Evolutionary conservation across 2,797 vertebrate species (phyloP), one percentile per base, ranked within the genome.

Genomic region (Alectoris magna): DNA sequence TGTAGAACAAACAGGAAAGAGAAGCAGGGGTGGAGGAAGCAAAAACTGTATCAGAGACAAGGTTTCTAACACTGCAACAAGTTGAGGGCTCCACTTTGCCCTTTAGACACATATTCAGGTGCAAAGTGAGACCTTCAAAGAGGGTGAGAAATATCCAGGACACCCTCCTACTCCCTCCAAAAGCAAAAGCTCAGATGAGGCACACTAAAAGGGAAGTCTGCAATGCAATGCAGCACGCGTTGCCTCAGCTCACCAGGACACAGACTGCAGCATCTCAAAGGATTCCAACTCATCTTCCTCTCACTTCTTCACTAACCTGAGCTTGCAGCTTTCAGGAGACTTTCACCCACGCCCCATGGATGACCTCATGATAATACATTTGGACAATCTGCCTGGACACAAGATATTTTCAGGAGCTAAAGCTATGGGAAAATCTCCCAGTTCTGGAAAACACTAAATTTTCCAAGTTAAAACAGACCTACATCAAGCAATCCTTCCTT

Each of bases 1-100:
- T 98, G 90, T 53, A 96, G 66, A 85, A 94, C 94, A 85, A 78
- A 89, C 56, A 44, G 56, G 82, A 31, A 66, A 63, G 29, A 73
- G 31, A 51, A 72, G 41, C 8, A 53, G 43, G 72, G 26, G 76
- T 36, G 36, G 82, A 87, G 38, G 70, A 95, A 87, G 73, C 46
- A 95, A 90, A 96, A n/a, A 71, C 5, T 19, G 7, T 8, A 29
- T 95, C 77, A 94, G 71, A 63, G 68, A 68, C 11, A 69, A 18
- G 2, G 6, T 4, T 64, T 31, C 21, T 26, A 34, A 59, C 15
- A 24, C 7, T 53, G 29, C 31, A 29, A 44, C 4, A 23, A 26
- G n/a, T 1, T 36, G 31, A 80, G 39, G 0, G 0, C n/a, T 7
- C 41, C 55, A 44, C 66, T 19, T 29, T 11, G 55, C 71, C 7